phyloP scores from a whole-genome alignment of 1,140 invertebrate genomes.

The Andricus grossulariae region DNA sequence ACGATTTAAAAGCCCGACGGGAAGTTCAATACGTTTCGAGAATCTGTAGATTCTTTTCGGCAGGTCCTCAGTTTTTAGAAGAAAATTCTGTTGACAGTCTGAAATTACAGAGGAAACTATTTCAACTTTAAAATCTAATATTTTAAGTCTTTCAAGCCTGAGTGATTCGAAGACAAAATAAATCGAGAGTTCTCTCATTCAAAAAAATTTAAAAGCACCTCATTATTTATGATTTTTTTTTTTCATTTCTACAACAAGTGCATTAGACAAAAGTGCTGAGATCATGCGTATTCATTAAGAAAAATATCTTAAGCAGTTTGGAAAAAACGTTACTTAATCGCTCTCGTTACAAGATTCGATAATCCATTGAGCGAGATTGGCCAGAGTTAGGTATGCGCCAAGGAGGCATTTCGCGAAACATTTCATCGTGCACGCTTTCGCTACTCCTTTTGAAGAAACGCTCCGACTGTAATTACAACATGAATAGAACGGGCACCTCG shows the following conservation, averaged over 20 bases:
- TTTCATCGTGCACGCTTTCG: constrained; percentile 18
- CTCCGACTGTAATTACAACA: constrained; percentile 28
- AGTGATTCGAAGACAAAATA: too few relatives aligned
- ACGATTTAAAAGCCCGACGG: neutral
- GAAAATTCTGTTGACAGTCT: too few relatives aligned
- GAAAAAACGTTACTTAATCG: constrained; percentile 6
- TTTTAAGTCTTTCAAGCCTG: too few relatives aligned
- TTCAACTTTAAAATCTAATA: too few relatives aligned
- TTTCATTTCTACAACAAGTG: neutral
- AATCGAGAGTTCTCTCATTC: too few relatives aligned
- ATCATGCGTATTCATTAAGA: constrained; percentile 1
- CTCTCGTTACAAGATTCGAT: neutral
- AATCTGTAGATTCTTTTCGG: too few relatives aligned
- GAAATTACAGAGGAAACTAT: too few relatives aligned
- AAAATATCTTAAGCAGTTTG: neutral
- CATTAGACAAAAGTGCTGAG: neutral
- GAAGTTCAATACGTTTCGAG: too few relatives aligned
- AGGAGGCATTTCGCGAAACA: neutral
- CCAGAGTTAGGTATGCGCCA: neutral
- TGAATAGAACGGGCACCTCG: constrained; percentile 3
- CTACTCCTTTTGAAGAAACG: constrained; percentile 15
- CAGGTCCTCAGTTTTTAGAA: too few relatives aligned
- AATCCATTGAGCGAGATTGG: neutral
- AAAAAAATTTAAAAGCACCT: neutral
- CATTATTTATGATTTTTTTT: neutral